Conservation (phyloP, 2,888 invertebrate species). For the Hoplodrina ambigua region DNA sequence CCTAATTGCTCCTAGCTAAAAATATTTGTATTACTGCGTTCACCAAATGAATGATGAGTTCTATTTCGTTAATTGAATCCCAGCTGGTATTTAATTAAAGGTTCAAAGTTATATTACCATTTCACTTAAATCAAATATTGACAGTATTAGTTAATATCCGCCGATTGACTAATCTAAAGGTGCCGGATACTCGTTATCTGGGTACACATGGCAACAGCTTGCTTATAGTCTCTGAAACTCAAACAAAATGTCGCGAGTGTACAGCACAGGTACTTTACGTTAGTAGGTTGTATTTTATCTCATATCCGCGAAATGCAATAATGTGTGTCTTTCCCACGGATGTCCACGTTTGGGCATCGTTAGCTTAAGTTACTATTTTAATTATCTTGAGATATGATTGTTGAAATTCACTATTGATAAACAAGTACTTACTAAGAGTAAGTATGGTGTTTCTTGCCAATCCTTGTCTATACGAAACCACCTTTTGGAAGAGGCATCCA, state of each 20-base stretch:
- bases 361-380: slow-evolving; percentile 28
- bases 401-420: slow-evolving; percentile 3
- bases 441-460: too few species aligned
- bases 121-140: slow-evolving; percentile 54
- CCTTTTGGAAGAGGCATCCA: too few species aligned
- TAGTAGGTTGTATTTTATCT: slow-evolving; percentile 72
- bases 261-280: slow-evolving; percentile 45
- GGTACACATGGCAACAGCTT: slow-evolving; percentile 56
- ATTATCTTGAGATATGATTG: slow-evolving; percentile 26
- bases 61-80: not conserved
- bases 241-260: slow-evolving; percentile 51
- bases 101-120: not conserved
- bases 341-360: slow-evolving; percentile 64
- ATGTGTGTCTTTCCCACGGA: slow-evolving; percentile 87
- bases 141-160: slow-evolving; percentile 75
- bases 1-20: slow-evolving; percentile 17
- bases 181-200: slow-evolving; percentile 79
- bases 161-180: slow-evolving; percentile 80
- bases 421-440: not conserved
- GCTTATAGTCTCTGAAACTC: slow-evolving; percentile 41
- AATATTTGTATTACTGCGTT: not conserved
- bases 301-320: slow-evolving; percentile 80
- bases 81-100: not conserved
- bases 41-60: not conserved
- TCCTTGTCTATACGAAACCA: too few species aligned